Base-by-base conservation (phyloP, 35 echinoderm and acorn worm genomes). In the Apostichopus californicus region DNA sequence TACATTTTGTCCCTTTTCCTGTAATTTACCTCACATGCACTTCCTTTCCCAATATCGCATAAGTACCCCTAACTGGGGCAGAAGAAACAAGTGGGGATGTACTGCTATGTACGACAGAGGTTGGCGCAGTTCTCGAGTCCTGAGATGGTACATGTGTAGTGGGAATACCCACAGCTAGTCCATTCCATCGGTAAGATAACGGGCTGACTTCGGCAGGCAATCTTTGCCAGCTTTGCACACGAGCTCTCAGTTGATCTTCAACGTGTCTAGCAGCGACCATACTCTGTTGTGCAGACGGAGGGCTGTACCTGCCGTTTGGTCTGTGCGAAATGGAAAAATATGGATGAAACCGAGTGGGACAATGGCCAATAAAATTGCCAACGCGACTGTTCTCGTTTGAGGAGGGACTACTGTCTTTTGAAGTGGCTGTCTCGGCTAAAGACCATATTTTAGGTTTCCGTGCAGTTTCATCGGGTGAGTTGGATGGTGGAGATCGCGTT, bases 391-490 rank as follows among this genome's bases (percentile, higher is more conserved):
- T 91, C 64, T 89, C 86, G 23, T 89, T 61, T 34, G 86, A 66
- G 57, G 64, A 68, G 20, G 12, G 71, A 18, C 94, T 14, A 75
- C 93, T 90, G 23, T 81, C 94, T 73, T 91, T 95, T 20, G 97
- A 96, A 17, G 94, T 98, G 34, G 97, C 95, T 0, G 97, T 99
- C 57, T 96, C 93, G 8, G 97, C 97, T 83, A 99, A 63, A n/a
- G 97, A 99, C 97, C 97, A 99, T 75, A 99, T 99, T 87, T 99
- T 99, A 6, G 97, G 97, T 87, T 99, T 99, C 17, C 81, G 78
- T 66, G 73, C 46, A 21, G 28, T 94, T 73, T 73, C 84, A 63
- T 84, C 75, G 79, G 89, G 90, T 56, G 72, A 81, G 70, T 12
- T 89, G 73, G 75, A 91, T 56, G 85, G 75, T 17, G 83, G 83